Percentiles rank a stretch among this genome's conserved stretches.
Evolutionary conservation across 2,888 invertebrate species (phyloP).

Genomic region (Scrobipalpa costella): DNA sequence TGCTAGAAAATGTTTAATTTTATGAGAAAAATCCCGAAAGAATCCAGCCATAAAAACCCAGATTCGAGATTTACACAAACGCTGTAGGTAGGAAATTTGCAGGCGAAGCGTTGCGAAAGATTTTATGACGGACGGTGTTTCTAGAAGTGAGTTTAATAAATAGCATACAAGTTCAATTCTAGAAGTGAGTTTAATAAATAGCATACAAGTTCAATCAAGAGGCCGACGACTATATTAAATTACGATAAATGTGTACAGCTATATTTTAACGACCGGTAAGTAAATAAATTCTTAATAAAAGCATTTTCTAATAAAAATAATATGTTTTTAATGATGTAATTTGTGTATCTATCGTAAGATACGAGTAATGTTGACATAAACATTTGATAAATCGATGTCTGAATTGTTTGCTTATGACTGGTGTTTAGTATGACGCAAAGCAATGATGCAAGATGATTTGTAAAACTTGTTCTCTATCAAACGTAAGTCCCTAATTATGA

Average conservation of each 20-base stretch:
- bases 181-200: too few species aligned
- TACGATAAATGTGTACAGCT: too few species aligned
- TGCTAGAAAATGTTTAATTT: conserved; percentile 37
- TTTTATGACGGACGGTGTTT: not conserved
- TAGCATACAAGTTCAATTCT: not conserved
- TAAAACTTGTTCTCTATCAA: conserved; percentile 3
- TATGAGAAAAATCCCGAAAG: conserved; percentile 46
- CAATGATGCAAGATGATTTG: conserved; percentile 34
- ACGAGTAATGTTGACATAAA: conserved; percentile 9
- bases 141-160: conserved; percentile 14
- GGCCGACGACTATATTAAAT: too few species aligned
- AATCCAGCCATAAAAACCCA: conserved; percentile 42
- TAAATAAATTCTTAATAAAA: too few species aligned
- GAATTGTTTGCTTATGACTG: conserved; percentile 24
- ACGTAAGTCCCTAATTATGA: conserved; percentile 6
- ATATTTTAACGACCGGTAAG: too few species aligned
- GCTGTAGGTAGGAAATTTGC: conserved; percentile 2
- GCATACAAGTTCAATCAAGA: too few species aligned
- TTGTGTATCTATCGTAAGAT: not conserved
- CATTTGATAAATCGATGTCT: conserved; percentile 20
- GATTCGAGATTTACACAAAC: conserved; percentile 43
- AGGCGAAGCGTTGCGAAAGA: not conserved
- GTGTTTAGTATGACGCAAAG: conserved; percentile 33
- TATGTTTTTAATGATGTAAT: not conserved
- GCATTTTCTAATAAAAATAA: not conserved